Base-by-base conservation (phyloP, 2,888 invertebrate genomes). In the Lamellibrachia columna region DNA sequence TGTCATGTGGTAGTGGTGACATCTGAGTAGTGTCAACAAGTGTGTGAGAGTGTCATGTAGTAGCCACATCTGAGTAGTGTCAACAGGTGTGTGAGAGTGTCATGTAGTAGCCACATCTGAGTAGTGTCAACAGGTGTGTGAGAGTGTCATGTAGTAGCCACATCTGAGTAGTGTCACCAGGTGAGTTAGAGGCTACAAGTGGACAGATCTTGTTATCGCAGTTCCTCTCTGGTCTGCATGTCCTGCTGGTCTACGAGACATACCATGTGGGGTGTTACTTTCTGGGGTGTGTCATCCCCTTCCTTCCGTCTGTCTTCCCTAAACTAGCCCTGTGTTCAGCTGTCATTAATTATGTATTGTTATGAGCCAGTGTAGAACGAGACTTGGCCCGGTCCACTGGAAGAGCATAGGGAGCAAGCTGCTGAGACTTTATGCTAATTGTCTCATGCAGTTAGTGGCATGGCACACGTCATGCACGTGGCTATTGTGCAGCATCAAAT, bases 261-360 rank as follows among this genome's bases (percentile, higher is more conserved):
- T 15, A 15, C 58, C 58, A 15, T 75, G 75, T 40, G 4, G 75
- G 75, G 75, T 15, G 22, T 75, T 75, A 75, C 75, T 75, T 22
- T 75, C 22, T 75, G 75, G 75, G 75, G n/a, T 15, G 22, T 75
- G 75, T 75, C 75, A 75, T 75, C 22, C 75, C 75, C n/a, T 22
- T 75, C 75, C 75, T 75, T 75, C 75, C 75, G 75, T 75, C 75
- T 75, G 3, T 22, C 75, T 75, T n/a, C 75, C 75, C 22, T 22
- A 75, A 75, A 75, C n/a, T 75, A 75, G 75, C 75, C 75, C 22
- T n/a, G 6, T 75, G 75, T 75, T 75, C 75, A 0, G 22, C n/a
- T 75, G 15, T 75, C 75, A 75, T 75, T 75, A 75, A 75, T 75
- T 75, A 75, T 75, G 75, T n/a, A 75, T 75, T 75, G 75, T 75